Conservation (phyloP, 2,888 invertebrate genomes). For the Cryptocephalus moraei region DNA sequence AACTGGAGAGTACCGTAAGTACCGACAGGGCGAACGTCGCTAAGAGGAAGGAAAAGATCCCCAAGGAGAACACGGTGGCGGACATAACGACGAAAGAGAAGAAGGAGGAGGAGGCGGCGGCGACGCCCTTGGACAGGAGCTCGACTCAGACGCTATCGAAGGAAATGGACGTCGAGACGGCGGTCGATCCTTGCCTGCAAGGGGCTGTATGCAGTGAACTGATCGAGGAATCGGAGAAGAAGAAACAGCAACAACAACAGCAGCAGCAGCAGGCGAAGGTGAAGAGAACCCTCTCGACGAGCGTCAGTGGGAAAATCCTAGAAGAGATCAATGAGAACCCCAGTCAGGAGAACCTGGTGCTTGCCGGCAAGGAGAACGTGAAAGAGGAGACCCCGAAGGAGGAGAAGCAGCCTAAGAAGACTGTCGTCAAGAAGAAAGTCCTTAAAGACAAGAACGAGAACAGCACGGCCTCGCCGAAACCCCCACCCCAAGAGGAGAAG, state of each 20-base stretch:
- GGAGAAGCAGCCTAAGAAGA: conserved; percentile 23
- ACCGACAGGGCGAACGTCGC: conserved; percentile 47
- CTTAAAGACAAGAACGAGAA: conserved; percentile 34
- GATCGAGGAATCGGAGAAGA: conserved; percentile 34
- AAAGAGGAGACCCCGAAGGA: conserved; percentile 13
- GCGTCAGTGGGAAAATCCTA: conserved; percentile 21
- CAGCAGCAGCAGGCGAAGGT: conserved; percentile 31
- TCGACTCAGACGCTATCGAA: conserved; percentile 30
- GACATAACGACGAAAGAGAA: conserved; percentile 30
- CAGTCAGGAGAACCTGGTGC: conserved; percentile 30
- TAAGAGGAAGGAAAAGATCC: conserved; percentile 51
- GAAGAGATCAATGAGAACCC: conserved; percentile 36
- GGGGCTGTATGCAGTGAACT: conserved; percentile 39
- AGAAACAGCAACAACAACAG: conserved; percentile 28
- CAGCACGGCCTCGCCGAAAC: conserved; percentile 9
- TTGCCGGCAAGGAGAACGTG: conserved; percentile 26
- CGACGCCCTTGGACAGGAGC: conserved; percentile 31
- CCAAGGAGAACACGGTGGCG: conserved; percentile 36
- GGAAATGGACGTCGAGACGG: conserved; percentile 30
- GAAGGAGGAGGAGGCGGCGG: conserved; percentile 25
- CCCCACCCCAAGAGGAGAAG: conserved; percentile 19
- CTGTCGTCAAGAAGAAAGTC: conserved; percentile 28
- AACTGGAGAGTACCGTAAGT: conserved; percentile 65
- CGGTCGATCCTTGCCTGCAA: conserved; percentile 27
- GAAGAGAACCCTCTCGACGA: conserved; percentile 29